Conservation (phyloP, 23 tunicate species). For the Halocynthia aurantium region DNA sequence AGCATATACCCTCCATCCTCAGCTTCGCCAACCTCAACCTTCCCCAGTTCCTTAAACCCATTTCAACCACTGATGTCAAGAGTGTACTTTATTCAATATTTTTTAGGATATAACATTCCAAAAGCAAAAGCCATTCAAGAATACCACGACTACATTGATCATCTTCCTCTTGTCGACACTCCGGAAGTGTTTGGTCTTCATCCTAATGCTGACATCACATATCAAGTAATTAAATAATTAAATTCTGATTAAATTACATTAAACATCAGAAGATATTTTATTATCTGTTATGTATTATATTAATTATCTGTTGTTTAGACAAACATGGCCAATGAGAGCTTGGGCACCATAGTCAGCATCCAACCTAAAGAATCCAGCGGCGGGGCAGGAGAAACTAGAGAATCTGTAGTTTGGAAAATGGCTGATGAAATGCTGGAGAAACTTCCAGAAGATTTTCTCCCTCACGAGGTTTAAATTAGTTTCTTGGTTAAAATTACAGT, state of each 20-base stretch:
- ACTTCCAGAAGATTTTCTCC: slow-evolving; percentile 61
- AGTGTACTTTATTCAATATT: neutral
- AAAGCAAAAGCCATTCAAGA: slow-evolving; percentile 58
- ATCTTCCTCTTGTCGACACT: slow-evolving; percentile 71
- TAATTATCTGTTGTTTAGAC: slow-evolving; percentile 25
- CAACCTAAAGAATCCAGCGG: slow-evolving; percentile 89
- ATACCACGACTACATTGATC: slow-evolving; percentile 63
- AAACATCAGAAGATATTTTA: no score
- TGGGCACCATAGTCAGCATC: slow-evolving; percentile 82
- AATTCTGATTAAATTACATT: no score
- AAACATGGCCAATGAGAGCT: slow-evolving; percentile 70
- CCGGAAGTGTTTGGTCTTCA: slow-evolving; percentile 92
- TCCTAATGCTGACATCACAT: slow-evolving; percentile 82
- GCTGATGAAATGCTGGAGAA: slow-evolving; percentile 86
- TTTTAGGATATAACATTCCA: slow-evolving; percentile 56
- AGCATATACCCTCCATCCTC: neutral
- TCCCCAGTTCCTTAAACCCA: no score
- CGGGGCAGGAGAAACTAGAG: slow-evolving; percentile 81
- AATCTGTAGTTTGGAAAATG: slow-evolving; percentile 76
- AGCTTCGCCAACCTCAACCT: no score
- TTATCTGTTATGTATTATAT: no score
- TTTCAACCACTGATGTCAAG: no score
- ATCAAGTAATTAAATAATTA: slow-evolving; percentile 30
- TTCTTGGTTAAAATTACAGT: neutral
- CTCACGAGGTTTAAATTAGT: slow-evolving; percentile 38